Conservation (phyloP, 2,888 invertebrate genomes). For the Herminia tarsipennalis region DNA sequence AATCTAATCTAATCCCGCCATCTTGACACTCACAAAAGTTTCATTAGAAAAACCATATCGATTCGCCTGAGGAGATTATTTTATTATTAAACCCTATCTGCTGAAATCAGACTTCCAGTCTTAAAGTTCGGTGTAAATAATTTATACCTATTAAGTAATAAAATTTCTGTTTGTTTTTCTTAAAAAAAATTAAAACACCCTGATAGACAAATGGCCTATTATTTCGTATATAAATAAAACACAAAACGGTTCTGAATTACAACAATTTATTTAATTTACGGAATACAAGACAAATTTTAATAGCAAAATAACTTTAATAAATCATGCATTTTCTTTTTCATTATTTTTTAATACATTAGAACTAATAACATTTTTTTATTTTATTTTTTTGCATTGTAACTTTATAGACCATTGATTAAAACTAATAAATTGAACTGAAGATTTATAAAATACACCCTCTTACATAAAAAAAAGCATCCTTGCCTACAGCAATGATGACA, state of each 20-base stretch:
- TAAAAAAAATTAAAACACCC: no score
- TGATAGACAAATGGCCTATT: no score
- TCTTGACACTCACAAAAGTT: no score
- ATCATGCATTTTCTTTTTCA: slow-evolving; percentile 41
- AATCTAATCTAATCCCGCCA: no score
- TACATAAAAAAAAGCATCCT: slow-evolving; percentile 34
- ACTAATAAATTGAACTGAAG: slow-evolving; percentile 48
- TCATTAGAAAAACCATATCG: no score
- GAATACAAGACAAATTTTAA: slow-evolving; percentile 33
- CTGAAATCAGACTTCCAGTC: no score
- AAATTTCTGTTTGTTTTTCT: no score
- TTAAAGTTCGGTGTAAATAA: no score
- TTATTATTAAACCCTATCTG: no score
- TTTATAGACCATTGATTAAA: slow-evolving; percentile 44
- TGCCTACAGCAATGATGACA: no score
- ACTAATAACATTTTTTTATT: slow-evolving; percentile 19
- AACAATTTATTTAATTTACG: slow-evolving; percentile 39
- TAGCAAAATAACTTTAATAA: slow-evolving; percentile 31
- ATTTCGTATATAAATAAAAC: not conserved
- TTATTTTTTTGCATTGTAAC: slow-evolving; percentile 29
- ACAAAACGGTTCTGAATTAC: slow-evolving; percentile 7
- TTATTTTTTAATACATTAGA: slow-evolving; percentile 24
- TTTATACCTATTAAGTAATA: no score
- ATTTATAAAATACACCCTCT: slow-evolving; percentile 36
- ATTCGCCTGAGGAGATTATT: no score